Evolutionary conservation across 2,113 vertebrate genomes (phyloP), one percentile per base, ranked within the genome.

Genomic region (Sitta europaea): DNA sequence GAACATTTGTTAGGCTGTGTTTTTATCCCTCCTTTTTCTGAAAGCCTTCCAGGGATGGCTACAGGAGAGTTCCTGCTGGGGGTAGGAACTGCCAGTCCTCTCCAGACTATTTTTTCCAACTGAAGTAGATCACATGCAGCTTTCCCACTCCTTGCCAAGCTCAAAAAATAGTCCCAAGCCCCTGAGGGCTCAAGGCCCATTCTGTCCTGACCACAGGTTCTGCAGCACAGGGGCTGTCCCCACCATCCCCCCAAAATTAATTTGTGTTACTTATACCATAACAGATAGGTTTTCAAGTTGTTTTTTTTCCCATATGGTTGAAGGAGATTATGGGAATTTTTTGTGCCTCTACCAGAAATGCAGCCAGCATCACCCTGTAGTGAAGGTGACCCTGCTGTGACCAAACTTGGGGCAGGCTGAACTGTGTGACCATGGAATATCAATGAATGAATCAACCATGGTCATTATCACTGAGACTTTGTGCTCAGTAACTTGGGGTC

Each of bases 51-150:
- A 82, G 76, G 79, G 85, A 78, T 40, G 3, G 11, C 62, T 45
- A 27, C 68, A 27, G 23, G 29, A 68, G 63, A 10, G 45, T 85
- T 90, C 87, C 78, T 68, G 22, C 85, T 27, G 80, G 48, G 50
- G 76, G 38, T 62, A 86, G 75, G 92, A 94, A 45, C 88, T 93
- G 33, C 73, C 82, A 88, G 70, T 86, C 93, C 54, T 86, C 58
- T 90, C 74, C 71, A 63, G 87, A 57, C 58, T 68, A 8, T 55
- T 88, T 95, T 85, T 79, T 38, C 74, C 74, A 4, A 6, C 73
- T 53, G 31, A 59, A 89, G 86, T 17, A 51, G 83, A 38, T 88
- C 65, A 42, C 38, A 10, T 33, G 77, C 81, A 85, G 86, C 59
- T 84, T 88, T 79, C 67, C 55, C 51, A 71, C 63, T 57, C 8